Base-by-base conservation (phyloP, 2,113 vertebrate genomes). In the Tympanuchus pallidicinctus region DNA sequence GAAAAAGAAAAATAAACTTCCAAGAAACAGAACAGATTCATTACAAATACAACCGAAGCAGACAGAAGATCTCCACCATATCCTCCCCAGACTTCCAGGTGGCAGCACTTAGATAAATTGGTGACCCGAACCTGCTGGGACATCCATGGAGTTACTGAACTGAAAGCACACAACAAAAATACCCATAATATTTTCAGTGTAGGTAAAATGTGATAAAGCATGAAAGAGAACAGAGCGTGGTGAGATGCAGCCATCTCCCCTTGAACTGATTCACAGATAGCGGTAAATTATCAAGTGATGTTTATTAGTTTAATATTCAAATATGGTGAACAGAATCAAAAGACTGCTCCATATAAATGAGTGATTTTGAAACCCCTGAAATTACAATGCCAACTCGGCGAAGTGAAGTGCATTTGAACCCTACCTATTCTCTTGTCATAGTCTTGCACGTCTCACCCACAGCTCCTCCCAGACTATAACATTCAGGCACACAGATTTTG, bases 271-370 rank as follows among this genome's bases (percentile, higher is more conserved):
- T 10, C 89, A 97, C 93, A 97, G 94, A 95, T 94, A 96, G 75
- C 96, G 90, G 90, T 96, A 96, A 97, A 94, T 96, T 87, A 94
- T 94, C 95, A 96, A 97, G 79, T 88, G 88, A 32, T 69, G 64
- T 91, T 96, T 97, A 95, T 96, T 97, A 92, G 92, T 96, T 96
- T 90, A 96, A 97, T 94, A 91, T 91, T 97, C 97, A 97, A 95
- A 92, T 96, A 95, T 72, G 94, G 83, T 90, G 95, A 97, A 96
- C 94, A 97, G 94, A 96, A 96, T 70, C 40, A 74, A 94, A 95
- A 91, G 69, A 93, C 88, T 89, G 88, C 78, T 93, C 95, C 88
- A 89, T 22, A 88, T 61, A 92, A 94, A 73, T 45, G 92, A 92
- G 85, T 83, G 90, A 88, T 80, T 89, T 61, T 48, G 88, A 94